These are phyloP conservation scores for Eclectus roratus DNA, from an alignment of 2,113 vertebrate species.

Conservation along the genomic window DNA sequence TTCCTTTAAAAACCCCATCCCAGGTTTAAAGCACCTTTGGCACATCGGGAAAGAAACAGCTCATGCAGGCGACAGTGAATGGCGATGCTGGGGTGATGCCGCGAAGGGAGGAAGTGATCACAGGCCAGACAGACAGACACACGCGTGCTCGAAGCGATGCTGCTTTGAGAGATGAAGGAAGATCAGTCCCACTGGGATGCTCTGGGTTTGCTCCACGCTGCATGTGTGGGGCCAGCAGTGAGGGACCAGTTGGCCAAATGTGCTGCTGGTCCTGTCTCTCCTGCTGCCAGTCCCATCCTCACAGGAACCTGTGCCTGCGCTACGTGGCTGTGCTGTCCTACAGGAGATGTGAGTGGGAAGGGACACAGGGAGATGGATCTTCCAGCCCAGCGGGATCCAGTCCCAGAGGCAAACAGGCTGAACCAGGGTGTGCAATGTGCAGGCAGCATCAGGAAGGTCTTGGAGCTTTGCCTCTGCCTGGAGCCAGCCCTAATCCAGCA, in stretches of 20 bases:
- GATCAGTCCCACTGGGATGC: background rate
- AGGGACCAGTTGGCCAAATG: background rate
- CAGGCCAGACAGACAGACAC: background rate
- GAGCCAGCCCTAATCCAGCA: background rate
- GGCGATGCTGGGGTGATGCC: background rate
- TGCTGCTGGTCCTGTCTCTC: background rate
- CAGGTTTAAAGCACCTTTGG: background rate
- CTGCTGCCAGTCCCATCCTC: background rate
- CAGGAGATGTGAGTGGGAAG: fast-evolving
- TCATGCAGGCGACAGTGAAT: background rate
- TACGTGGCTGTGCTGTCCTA: background rate
- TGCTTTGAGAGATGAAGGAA: background rate
- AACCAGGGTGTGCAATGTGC: background rate
- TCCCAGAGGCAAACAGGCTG: background rate
- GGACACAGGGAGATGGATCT: background rate
- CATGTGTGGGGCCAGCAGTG: fast-evolving
- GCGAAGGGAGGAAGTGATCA: background rate
- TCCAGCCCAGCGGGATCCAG: background rate
- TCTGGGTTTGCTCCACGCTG: background rate
- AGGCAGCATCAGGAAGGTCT: fast-evolving
- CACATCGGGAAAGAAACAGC: background rate
- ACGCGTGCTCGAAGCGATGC: background rate
- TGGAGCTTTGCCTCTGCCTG: background rate
- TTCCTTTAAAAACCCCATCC: background rate
- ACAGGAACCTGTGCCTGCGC: background rate